Evolutionary conservation across 2,888 invertebrate genomes (phyloP).

Genomic region (Thumatha senex): DNA sequence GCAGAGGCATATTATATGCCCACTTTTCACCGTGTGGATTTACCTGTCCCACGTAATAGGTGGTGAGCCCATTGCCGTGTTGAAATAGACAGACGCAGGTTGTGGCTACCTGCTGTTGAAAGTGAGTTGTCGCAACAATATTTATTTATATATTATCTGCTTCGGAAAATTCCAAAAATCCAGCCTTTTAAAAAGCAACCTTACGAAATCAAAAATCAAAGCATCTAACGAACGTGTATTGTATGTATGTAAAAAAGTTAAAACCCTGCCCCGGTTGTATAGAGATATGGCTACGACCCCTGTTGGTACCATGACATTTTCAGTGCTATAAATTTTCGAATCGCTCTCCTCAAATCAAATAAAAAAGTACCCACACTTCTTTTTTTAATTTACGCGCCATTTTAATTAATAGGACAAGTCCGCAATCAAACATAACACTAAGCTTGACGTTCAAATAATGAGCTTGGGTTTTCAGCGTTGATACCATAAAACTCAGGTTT

Average conservation of each 20-base stretch:
- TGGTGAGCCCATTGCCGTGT: too few relatives aligned
- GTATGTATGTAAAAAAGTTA: background rate
- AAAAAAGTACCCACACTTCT: slow-evolving; percentile 28
- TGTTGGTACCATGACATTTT: background rate
- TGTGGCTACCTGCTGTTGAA: too few relatives aligned
- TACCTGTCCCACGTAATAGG: too few relatives aligned
- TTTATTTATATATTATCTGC: background rate
- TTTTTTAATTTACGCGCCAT: slow-evolving; percentile 50
- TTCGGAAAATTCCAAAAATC: background rate
- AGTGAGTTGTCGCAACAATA: background rate
- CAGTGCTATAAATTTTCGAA: background rate
- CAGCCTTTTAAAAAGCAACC: background rate
- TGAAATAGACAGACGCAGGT: too few relatives aligned
- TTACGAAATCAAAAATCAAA: too few relatives aligned
- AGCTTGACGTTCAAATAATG: slow-evolving; percentile 53
- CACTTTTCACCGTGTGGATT: too few relatives aligned
- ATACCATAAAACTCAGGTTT: slow-evolving; percentile 52
- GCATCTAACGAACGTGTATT: too few relatives aligned
- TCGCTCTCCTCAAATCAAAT: background rate
- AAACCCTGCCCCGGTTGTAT: background rate
- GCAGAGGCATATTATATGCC: too few relatives aligned
- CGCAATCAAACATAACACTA: slow-evolving; percentile 49
- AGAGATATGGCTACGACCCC: background rate
- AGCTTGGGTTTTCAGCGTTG: slow-evolving; percentile 42
- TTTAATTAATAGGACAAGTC: slow-evolving; percentile 54